Percentiles rank a stretch among this genome's conserved stretches.
These are phyloP conservation scores for Pseudochaenichthys georgianus DNA, from an alignment of 2,797 vertebrate species.

Conservation along the genomic window DNA sequence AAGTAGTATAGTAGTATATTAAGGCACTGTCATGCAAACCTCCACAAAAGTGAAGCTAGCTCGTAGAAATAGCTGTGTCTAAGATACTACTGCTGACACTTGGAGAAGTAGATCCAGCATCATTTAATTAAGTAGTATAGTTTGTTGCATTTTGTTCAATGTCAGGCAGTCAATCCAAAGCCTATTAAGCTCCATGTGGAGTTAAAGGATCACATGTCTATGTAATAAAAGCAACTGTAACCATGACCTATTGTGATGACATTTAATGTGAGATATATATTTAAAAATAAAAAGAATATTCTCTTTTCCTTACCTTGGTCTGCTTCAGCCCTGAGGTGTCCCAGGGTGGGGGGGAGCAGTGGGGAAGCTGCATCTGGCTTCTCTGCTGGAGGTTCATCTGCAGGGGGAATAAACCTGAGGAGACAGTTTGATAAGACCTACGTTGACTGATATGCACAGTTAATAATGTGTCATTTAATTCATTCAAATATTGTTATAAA, in stretches of 20 bases:
- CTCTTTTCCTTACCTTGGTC: conserved; percentile 60
- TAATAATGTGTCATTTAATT: not conserved
- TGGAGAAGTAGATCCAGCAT: too few species aligned
- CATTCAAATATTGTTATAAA: not conserved
- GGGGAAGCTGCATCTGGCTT: conserved; percentile 40
- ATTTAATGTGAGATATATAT: not conserved
- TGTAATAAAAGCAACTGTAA: not conserved
- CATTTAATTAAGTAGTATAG: too few species aligned
- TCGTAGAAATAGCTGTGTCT: too few species aligned
- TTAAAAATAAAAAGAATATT: not conserved
- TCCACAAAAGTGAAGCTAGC: too few species aligned
- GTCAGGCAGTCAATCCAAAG: too few species aligned
- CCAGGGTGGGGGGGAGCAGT: conserved; percentile 52
- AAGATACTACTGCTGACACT: too few species aligned
- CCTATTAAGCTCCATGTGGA: not conserved
- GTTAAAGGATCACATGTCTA: not conserved
- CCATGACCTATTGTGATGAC: not conserved
- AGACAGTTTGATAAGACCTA: not conserved
- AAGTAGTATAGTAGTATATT: too few species aligned
- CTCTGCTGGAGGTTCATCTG: conserved; percentile 67
- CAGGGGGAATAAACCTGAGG: conserved; percentile 61
- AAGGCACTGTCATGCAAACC: too few species aligned
- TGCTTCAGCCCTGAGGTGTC: conserved; percentile 56
- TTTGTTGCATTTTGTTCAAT: not conserved
- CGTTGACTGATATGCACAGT: not conserved